phyloP scores from a whole-genome alignment of 2,888 invertebrate species.

The Cryptus viduatorius region DNA sequence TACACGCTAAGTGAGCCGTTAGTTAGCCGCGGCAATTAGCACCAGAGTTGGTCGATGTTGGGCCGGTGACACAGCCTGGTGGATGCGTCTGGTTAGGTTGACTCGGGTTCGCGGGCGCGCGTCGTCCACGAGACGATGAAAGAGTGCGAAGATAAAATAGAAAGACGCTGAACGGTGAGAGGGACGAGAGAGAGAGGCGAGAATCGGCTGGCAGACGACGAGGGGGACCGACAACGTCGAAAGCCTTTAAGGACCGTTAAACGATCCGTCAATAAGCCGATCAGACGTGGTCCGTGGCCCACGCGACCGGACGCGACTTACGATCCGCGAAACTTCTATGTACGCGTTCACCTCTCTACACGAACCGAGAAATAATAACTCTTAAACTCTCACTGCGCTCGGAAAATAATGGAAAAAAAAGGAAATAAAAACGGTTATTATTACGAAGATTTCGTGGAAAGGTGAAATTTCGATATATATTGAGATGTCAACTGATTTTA shows the following conservation, averaged over 20 bases:
- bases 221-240: slow-evolving; percentile 58
- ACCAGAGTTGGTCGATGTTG: slow-evolving; percentile 69
- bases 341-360: slow-evolving; percentile 24
- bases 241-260: slow-evolving; percentile 71
- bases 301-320: slow-evolving; percentile 60
- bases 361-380: slow-evolving; percentile 13
- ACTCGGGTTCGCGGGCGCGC: slow-evolving; percentile 30
- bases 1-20: slow-evolving; percentile 80
- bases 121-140: slow-evolving; percentile 23
- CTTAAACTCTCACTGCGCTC: slow-evolving; percentile 9
- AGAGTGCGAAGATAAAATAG: slow-evolving; percentile 25
- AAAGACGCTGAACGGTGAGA: background rate
- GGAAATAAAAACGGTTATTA: too few relatives aligned
- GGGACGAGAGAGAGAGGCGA: slow-evolving; percentile 8
- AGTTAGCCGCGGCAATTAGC: slow-evolving; percentile 82
- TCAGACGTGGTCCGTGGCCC: slow-evolving; percentile 64
- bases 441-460: too few relatives aligned
- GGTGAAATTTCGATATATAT: too few relatives aligned
- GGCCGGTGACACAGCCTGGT: slow-evolving; percentile 51
- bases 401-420: background rate
- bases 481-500: too few relatives aligned
- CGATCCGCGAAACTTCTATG: slow-evolving; percentile 59
- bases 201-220: slow-evolving; percentile 45
- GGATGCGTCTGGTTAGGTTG: slow-evolving; percentile 13
- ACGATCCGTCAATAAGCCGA: slow-evolving; percentile 72